These are phyloP conservation scores for Protosalanx chinensis DNA, from an alignment of 2,797 vertebrate species.

Conservation along the genomic window DNA sequence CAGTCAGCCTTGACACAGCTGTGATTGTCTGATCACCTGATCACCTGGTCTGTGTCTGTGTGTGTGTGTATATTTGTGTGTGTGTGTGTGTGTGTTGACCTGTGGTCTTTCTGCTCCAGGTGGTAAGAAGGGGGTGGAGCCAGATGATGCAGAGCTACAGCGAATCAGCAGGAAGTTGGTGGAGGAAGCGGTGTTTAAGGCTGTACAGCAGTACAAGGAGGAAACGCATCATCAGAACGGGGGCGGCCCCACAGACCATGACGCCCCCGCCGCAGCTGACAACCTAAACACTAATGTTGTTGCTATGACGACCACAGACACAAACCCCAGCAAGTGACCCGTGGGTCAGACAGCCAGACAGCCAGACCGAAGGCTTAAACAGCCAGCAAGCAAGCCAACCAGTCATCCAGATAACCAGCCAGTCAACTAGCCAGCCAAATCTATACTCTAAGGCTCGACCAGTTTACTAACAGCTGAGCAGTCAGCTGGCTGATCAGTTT, in stretches of 20 bases:
- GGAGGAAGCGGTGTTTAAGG: slow-evolving; percentile 91
- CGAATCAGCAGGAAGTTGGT: slow-evolving; percentile 94
- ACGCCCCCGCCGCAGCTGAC: slow-evolving; percentile 66
- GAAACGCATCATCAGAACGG: slow-evolving; percentile 84
- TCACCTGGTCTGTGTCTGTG: slow-evolving; percentile 5
- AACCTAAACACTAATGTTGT: slow-evolving; percentile 49
- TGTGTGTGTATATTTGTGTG: slow-evolving; percentile 62
- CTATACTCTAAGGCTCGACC: no score
- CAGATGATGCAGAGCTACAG: slow-evolving; percentile 92
- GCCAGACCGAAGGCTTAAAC: slow-evolving; percentile 28
- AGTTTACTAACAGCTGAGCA: no score
- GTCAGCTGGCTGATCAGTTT: no score
- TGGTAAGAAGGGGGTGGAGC: slow-evolving; percentile 82
- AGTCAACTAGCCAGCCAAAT: no score
- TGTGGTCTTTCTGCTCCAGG: slow-evolving; percentile 76
- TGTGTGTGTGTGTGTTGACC: slow-evolving; percentile 30
- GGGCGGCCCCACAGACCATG: slow-evolving; percentile 67
- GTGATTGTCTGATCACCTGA: not conserved
- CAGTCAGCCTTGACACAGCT: slow-evolving; percentile 13
- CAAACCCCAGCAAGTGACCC: slow-evolving; percentile 64
- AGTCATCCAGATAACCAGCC: slow-evolving; percentile 42
- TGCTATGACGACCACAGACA: slow-evolving; percentile 2
- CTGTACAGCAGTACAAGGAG: slow-evolving; percentile 94
- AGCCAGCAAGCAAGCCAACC: slow-evolving; percentile 4
- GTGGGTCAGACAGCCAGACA: slow-evolving; percentile 19